A percentile compares a stretch with the other conserved stretches of the same genome.
These are phyloP conservation scores for Trogon surrucura DNA, from an alignment of 2,113 vertebrate species.

Conservation along the genomic window DNA sequence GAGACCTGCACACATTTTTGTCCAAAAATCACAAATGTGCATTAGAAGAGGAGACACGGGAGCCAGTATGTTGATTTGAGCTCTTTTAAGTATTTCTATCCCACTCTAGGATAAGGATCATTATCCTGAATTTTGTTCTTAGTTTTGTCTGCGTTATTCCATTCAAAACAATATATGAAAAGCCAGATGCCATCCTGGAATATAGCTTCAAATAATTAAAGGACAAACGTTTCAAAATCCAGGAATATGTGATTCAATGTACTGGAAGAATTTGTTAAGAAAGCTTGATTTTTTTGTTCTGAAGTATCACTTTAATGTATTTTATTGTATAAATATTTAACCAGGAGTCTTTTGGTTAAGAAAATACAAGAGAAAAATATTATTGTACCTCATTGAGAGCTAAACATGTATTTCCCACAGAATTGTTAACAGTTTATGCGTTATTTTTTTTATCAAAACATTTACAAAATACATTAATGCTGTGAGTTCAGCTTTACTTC, in stretches of 20 bases:
- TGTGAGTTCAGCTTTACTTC: background rate
- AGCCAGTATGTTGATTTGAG: background rate
- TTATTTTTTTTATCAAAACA: background rate
- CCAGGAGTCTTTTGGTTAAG: background rate
- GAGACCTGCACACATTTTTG: background rate
- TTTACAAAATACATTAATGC: background rate
- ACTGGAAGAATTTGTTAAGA: background rate
- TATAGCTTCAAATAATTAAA: background rate
- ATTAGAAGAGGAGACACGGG: background rate
- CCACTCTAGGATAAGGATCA: background rate
- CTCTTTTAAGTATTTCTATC: background rate
- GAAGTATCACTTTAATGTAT: background rate
- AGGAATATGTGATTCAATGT: background rate
- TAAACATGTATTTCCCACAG: background rate
- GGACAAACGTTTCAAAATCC: background rate
- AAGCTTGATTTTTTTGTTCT: background rate
- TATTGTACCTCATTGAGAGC: background rate
- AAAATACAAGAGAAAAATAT: background rate
- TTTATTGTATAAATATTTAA: background rate
- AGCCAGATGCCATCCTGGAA: background rate
- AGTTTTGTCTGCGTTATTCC: background rate
- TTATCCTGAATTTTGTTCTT: background rate
- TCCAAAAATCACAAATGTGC: background rate
- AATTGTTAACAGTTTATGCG: background rate
- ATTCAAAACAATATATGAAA: background rate